These are phyloP conservation scores for Pempheris klunzingeri DNA, from an alignment of 2,797 vertebrate species.

Conservation along the genomic window DNA sequence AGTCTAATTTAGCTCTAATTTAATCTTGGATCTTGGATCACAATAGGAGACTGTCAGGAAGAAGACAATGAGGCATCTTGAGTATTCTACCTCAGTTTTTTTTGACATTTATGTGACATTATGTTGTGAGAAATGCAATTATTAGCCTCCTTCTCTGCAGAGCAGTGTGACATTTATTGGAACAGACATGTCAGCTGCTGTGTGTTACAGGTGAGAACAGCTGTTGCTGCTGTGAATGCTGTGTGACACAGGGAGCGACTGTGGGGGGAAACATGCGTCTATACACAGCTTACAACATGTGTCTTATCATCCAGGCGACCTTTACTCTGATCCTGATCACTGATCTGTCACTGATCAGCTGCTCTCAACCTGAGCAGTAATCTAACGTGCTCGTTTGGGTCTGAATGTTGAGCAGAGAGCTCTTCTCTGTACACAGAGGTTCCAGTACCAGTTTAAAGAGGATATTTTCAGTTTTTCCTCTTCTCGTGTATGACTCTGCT, in stretches of 20 bases:
- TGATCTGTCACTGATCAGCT: neutral
- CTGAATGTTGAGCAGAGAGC: neutral
- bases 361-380: neutral
- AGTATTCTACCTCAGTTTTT: neutral
- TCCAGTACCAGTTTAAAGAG: neutral
- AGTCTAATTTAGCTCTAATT: too few relatives aligned
- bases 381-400: neutral
- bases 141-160: neutral
- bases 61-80: neutral
- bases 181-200: neutral
- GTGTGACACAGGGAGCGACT: neutral
- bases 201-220: neutral
- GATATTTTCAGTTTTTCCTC: neutral
- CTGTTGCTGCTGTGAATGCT: neutral
- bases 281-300: neutral
- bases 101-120: neutral
- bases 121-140: neutral
- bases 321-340: neutral
- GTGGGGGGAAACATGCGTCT: slow-evolving; percentile 11
- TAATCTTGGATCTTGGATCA: neutral
- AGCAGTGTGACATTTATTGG: slow-evolving; percentile 6
- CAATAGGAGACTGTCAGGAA: neutral
- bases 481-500: neutral
- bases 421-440: neutral
- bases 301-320: neutral